Evolutionary conservation across 92 coral and sea anemone species (phyloP).

Genomic region (Anthopleura xanthogrammica): DNA sequence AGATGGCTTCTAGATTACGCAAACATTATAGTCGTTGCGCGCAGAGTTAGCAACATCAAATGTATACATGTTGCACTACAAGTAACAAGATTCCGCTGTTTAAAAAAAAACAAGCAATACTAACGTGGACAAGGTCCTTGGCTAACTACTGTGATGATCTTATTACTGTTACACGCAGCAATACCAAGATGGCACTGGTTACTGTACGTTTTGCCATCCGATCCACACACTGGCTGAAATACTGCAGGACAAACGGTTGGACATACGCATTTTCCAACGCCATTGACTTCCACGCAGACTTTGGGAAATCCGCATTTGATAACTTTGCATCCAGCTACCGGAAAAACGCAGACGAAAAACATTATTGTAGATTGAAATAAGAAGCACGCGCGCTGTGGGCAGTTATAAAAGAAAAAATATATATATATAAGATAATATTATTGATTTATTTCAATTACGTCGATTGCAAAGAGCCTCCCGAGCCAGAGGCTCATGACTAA

Average conservation of each 20-base stretch:
- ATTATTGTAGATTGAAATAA: neutral
- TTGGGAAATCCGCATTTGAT: slow-evolving; percentile 7
- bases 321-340: slow-evolving; percentile 11
- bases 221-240: slow-evolving; percentile 50
- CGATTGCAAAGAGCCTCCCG: too few relatives aligned
- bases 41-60: neutral
- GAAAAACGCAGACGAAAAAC: neutral
- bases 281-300: slow-evolving; percentile 21
- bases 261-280: slow-evolving; percentile 48
- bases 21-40: neutral
- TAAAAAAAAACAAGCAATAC: neutral
- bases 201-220: slow-evolving; percentile 51
- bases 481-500: too few relatives aligned
- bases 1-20: neutral
- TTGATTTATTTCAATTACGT: too few relatives aligned
- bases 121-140: slow-evolving; percentile 15
- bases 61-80: neutral
- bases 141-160: neutral
- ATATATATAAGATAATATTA: too few relatives aligned
- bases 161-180: slow-evolving; percentile 31
- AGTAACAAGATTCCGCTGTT: too few relatives aligned
- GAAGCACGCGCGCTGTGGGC: too few relatives aligned
- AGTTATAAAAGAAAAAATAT: too few relatives aligned
- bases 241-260: slow-evolving; percentile 28
- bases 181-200: slow-evolving; percentile 40